phyloP scores from a whole-genome alignment of 2,797 vertebrate genomes.

The Falco columbarius region DNA sequence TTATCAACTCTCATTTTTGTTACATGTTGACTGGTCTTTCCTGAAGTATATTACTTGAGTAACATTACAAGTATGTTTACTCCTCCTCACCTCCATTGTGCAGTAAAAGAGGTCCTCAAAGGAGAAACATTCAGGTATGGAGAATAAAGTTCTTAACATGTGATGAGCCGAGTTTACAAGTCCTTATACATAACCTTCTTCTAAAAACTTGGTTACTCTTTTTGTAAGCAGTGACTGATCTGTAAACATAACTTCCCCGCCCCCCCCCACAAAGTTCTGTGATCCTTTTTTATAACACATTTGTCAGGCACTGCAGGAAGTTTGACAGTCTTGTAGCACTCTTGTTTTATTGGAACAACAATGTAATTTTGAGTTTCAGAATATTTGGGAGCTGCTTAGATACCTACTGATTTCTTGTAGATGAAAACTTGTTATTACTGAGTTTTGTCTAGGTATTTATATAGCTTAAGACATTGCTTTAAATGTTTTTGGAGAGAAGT shows the following conservation, averaged over 20 bases:
- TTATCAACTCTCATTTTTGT: not conserved
- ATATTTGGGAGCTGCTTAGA: not conserved
- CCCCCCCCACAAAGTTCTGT: not conserved
- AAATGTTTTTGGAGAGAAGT: not conserved
- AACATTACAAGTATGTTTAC: not conserved
- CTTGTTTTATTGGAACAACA: not conserved
- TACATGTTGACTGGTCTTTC: not conserved
- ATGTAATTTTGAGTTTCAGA: not conserved
- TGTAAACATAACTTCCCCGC: not conserved
- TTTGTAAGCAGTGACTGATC: not conserved
- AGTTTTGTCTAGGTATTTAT: not conserved
- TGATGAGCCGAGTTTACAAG: not conserved
- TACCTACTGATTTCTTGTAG: not conserved
- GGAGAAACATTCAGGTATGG: not conserved
- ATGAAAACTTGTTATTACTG: not conserved
- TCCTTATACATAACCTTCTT: not conserved
- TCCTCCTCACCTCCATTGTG: not conserved
- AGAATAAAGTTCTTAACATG: not conserved
- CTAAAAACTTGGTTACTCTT: not conserved
- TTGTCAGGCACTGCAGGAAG: not conserved
- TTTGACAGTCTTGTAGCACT: not conserved
- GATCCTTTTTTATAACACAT: not conserved
- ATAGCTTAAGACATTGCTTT: not conserved
- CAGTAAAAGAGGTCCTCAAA: not conserved
- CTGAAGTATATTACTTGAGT: not conserved